Evolutionary conservation across 2,113 vertebrate species (phyloP).

Genomic region (Talpa occidentalis): DNA sequence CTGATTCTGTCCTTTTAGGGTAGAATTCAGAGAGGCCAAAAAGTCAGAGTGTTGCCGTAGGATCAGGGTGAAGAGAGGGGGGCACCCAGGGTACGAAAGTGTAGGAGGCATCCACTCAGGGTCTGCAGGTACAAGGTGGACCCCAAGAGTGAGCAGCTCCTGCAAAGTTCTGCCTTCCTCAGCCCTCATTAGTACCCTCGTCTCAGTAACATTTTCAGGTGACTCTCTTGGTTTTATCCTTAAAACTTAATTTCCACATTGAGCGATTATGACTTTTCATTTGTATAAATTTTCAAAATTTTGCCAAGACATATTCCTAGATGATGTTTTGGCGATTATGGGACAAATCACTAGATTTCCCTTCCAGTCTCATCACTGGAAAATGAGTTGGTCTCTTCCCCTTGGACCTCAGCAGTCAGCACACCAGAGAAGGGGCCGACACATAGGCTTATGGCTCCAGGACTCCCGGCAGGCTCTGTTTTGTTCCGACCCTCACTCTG

Average conservation of each 20-base stretch:
- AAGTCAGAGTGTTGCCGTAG: neutral
- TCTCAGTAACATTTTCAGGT: neutral
- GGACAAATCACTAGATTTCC: neutral
- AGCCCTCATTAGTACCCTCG: neutral
- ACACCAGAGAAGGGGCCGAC: neutral
- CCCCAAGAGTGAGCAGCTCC: fast-evolving
- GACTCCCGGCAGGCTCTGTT: neutral
- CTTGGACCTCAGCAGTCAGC: neutral
- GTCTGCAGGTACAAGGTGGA: too few species aligned
- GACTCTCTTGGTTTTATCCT: neutral
- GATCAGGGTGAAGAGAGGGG: neutral
- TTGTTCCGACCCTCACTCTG: neutral
- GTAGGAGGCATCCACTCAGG: neutral
- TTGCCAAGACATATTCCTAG: neutral
- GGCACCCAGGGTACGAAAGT: neutral
- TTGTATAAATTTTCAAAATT: neutral
- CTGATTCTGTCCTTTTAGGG: neutral
- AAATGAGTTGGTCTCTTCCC: neutral
- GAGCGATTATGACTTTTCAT: neutral
- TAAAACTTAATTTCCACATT: neutral
- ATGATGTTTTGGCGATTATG: neutral
- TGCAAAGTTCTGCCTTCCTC: neutral
- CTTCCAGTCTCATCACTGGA: neutral
- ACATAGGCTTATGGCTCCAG: neutral
- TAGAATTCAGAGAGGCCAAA: neutral